phyloP scores from a whole-genome alignment of 2,113 vertebrate genomes.

The Oncorhynchus gorbuscha region DNA sequence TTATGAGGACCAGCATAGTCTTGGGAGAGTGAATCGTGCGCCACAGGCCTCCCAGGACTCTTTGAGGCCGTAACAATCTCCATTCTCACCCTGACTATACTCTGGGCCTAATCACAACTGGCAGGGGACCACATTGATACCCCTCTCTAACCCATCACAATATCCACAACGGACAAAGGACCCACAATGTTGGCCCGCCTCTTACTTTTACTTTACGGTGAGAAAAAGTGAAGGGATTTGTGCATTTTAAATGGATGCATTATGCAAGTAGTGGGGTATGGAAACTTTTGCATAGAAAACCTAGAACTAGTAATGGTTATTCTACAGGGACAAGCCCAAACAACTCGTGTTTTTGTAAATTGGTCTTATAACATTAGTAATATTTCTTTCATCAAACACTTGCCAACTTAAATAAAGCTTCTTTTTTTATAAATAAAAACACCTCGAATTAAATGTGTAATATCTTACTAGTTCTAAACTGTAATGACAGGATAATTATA shows the following conservation, averaged over 20 bases:
- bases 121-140: constrained; percentile 62
- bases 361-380: too few species aligned
- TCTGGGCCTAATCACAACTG: constrained; percentile 68
- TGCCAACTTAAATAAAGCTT: too few species aligned
- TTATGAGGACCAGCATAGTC: constrained; percentile 22
- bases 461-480: too few species aligned
- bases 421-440: too few species aligned
- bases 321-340: too few species aligned
- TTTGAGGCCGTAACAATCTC: constrained; percentile 67
- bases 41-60: constrained; percentile 59
- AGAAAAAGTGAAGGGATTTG: neutral
- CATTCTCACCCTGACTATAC: constrained; percentile 59
- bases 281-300: too few species aligned
- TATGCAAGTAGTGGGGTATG: neutral
- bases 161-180: constrained; percentile 46
- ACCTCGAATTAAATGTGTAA: too few species aligned
- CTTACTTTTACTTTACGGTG: neutral
- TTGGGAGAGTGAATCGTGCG: constrained; percentile 54
- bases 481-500: neutral
- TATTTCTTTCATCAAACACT: too few species aligned
- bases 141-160: constrained; percentile 50
- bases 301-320: too few species aligned
- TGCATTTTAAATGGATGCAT: neutral
- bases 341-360: too few species aligned
- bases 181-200: constrained; percentile 1